These are phyloP conservation scores for Salticus scenicus DNA, from an alignment of 2,888 invertebrate species.

Conservation along the genomic window DNA sequence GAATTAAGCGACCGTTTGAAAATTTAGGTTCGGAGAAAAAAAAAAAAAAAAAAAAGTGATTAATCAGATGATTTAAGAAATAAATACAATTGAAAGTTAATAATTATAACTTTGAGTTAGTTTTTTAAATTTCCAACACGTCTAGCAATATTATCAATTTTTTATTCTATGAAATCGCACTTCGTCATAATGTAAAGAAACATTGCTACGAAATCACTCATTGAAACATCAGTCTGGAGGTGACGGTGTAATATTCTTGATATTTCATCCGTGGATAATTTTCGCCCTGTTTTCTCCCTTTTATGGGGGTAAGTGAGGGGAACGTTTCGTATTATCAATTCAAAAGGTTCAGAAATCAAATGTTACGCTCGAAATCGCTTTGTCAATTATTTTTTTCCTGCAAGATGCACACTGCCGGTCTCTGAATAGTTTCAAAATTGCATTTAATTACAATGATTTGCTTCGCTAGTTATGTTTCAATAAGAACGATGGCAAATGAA, in stretches of 20 bases:
- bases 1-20: too few species aligned
- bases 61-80: too few species aligned
- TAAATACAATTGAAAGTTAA: too few species aligned
- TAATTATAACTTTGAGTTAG: too few species aligned
- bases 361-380: slow-evolving; percentile 13
- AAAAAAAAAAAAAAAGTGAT: too few species aligned
- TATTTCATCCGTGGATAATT: slow-evolving; percentile 59
- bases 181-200: too few species aligned
- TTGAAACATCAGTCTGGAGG: background rate
- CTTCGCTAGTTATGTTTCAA: slow-evolving; percentile 20
- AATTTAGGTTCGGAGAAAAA: too few species aligned
- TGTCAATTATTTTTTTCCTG: background rate
- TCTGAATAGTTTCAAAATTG: slow-evolving; percentile 39
- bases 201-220: too few species aligned
- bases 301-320: slow-evolving; percentile 22
- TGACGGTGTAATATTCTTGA: slow-evolving; percentile 37
- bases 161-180: too few species aligned
- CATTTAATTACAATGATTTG: slow-evolving; percentile 54
- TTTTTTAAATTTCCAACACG: too few species aligned
- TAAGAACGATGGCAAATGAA: slow-evolving; percentile 11
- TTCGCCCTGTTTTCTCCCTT: slow-evolving; percentile 33
- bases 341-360: background rate
- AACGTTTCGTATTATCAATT: background rate
- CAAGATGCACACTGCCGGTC: background rate
- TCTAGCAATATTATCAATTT: too few species aligned